These are phyloP conservation scores for Drosophila repletoides DNA, from an alignment of 1,140 invertebrate species.

Conservation along the genomic window DNA sequence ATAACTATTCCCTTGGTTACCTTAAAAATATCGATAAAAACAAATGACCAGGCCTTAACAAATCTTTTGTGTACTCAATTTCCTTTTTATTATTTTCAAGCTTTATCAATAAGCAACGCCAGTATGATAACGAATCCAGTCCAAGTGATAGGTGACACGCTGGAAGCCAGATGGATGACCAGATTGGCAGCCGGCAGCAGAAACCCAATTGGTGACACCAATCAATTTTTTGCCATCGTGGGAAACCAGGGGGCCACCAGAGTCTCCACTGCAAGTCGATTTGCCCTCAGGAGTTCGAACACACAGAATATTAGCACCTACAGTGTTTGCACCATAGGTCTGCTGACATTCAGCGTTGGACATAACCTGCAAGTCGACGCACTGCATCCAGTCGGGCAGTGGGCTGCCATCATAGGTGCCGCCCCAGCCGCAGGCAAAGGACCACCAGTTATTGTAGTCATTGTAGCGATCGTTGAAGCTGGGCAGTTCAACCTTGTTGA, in stretches of 20 bases:
- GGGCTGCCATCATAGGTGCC: slow-evolving; percentile 13
- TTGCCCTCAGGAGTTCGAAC: slow-evolving; percentile 27
- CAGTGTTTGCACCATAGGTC: slow-evolving; percentile 15
- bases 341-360: slow-evolving; percentile 19
- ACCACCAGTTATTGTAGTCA: slow-evolving; percentile 22
- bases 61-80: too few species aligned
- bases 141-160: slow-evolving; percentile 83
- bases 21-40: too few species aligned
- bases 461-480: slow-evolving; percentile 37
- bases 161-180: slow-evolving; percentile 82
- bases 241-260: slow-evolving; percentile 83
- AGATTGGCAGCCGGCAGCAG: slow-evolving; percentile 25
- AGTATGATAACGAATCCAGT: slow-evolving; percentile 82
- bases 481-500: slow-evolving; percentile 39
- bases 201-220: slow-evolving; percentile 82
- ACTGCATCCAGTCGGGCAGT: slow-evolving; percentile 33
- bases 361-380: slow-evolving; percentile 39
- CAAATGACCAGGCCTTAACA: too few species aligned
- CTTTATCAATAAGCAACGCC: slow-evolving; percentile 32
- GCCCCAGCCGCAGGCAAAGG: slow-evolving; percentile 49
- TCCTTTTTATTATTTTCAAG: neutral
- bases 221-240: slow-evolving; percentile 77
- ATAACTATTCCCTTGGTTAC: too few species aligned
- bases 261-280: slow-evolving; percentile 82
- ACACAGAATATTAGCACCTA: slow-evolving; percentile 43